These are phyloP conservation scores for Drosophila tropicalis DNA, from an alignment of 1,140 invertebrate species.

Conservation along the genomic window DNA sequence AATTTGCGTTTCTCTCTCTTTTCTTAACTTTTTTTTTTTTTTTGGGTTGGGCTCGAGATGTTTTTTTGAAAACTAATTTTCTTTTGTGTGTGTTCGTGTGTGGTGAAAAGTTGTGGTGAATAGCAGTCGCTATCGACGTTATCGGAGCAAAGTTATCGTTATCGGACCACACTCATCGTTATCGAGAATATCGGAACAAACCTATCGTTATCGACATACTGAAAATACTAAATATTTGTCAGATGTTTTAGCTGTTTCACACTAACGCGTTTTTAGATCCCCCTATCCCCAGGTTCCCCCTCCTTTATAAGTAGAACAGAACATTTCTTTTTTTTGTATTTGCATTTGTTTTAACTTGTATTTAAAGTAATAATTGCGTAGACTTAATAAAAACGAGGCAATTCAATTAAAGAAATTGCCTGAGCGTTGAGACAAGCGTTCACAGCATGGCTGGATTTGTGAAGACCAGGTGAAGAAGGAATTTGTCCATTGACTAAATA, in stretches of 20 bases:
- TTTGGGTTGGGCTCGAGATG: conserved; percentile 65
- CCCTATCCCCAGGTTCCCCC: not conserved
- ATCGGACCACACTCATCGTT: too few relatives aligned
- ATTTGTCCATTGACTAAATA: not conserved
- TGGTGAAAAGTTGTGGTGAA: not conserved
- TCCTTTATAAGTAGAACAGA: not conserved
- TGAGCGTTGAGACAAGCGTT: conserved; percentile 5
- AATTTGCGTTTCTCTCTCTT: conserved; percentile 20
- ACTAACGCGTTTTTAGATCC: not conserved
- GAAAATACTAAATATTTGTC: not conserved
- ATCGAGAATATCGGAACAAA: too few relatives aligned
- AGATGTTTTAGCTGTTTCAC: too few relatives aligned
- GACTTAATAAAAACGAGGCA: conserved; percentile 33
- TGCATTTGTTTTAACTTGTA: not conserved
- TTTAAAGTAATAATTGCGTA: not conserved
- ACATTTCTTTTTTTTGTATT: conserved; percentile 3
- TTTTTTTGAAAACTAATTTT: conserved; percentile 69
- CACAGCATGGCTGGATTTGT: conserved; percentile 63
- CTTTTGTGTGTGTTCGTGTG: conserved; percentile 64
- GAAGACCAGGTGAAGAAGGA: conserved; percentile 44
- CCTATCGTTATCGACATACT: too few relatives aligned
- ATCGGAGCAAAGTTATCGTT: not conserved
- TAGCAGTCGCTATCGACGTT: too few relatives aligned
- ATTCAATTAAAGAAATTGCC: conserved; percentile 7
- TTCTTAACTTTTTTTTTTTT: conserved; percentile 17